Conservation (phyloP, 2,113 vertebrate species). For the Leptocoma aspasia region DNA sequence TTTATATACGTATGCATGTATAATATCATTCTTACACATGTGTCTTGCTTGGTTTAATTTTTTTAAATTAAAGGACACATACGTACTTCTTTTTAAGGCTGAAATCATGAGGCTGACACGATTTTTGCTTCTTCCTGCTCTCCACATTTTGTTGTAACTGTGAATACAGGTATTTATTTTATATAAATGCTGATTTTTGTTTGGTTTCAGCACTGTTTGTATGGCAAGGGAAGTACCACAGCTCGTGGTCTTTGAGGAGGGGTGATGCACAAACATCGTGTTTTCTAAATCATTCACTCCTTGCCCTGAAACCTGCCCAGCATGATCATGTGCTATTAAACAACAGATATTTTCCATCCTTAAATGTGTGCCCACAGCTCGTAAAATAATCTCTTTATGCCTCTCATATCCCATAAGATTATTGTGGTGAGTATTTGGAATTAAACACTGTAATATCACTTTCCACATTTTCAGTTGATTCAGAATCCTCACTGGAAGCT, state of each 20-base stretch:
- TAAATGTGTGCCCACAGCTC: neutral
- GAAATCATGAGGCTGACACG: neutral
- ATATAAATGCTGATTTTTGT: neutral
- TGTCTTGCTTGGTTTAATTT: neutral
- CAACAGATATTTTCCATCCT: neutral
- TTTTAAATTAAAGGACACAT: neutral
- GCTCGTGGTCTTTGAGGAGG: neutral
- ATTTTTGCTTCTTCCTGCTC: neutral
- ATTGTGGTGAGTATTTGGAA: neutral
- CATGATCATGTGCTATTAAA: neutral
- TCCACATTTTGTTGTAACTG: neutral
- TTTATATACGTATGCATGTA: fast-evolving
- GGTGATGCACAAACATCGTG: too few relatives aligned
- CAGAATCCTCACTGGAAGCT: neutral
- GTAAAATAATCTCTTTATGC: neutral
- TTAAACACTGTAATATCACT: neutral
- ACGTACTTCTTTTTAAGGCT: neutral
- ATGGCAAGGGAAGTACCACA: neutral
- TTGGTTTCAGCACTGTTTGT: neutral
- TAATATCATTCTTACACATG: neutral
- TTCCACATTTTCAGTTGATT: neutral
- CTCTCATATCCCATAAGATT: neutral
- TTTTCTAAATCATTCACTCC: neutral
- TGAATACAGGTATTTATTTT: neutral
- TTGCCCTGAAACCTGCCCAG: neutral